Evolutionary conservation across 2,113 vertebrate genomes (phyloP).

Genomic region (Burhinus bistriatus): DNA sequence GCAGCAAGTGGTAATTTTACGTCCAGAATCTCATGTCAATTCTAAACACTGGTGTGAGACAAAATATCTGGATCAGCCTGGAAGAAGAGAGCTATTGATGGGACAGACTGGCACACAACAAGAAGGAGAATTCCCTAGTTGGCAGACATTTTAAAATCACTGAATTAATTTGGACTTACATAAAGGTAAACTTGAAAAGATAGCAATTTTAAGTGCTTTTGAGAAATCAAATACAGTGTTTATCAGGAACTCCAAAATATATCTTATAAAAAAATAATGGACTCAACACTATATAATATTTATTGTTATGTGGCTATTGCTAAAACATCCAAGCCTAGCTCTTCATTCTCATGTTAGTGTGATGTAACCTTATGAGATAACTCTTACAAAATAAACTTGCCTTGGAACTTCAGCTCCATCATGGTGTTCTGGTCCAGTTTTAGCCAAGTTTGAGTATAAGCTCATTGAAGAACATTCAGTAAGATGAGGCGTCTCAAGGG

Average conservation of each 20-base stretch:
- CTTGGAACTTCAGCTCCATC: background rate
- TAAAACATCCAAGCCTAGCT: background rate
- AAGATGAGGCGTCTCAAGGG: background rate
- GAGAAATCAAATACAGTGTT: background rate
- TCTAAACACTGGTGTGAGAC: background rate
- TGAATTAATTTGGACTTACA: background rate
- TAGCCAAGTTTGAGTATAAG: background rate
- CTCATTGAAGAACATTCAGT: background rate
- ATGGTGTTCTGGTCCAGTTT: background rate
- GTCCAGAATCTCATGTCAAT: background rate
- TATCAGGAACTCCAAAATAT: background rate
- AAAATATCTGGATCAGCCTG: background rate
- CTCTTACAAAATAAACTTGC: background rate
- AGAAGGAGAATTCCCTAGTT: background rate
- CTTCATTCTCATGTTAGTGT: background rate
- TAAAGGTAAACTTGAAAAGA: background rate
- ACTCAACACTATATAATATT: background rate
- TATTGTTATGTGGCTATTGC: background rate
- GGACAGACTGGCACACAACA: background rate
- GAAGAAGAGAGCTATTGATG: background rate
- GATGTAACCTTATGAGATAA: background rate
- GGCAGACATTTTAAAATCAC: background rate
- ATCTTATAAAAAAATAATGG: background rate
- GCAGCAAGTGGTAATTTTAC: background rate
- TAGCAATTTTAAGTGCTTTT: background rate